A percentile compares a stretch with the other conserved stretches of the same genome.
Conservation (phyloP, 2,797 vertebrate genomes). For the Rhynchonycteris naso region DNA sequence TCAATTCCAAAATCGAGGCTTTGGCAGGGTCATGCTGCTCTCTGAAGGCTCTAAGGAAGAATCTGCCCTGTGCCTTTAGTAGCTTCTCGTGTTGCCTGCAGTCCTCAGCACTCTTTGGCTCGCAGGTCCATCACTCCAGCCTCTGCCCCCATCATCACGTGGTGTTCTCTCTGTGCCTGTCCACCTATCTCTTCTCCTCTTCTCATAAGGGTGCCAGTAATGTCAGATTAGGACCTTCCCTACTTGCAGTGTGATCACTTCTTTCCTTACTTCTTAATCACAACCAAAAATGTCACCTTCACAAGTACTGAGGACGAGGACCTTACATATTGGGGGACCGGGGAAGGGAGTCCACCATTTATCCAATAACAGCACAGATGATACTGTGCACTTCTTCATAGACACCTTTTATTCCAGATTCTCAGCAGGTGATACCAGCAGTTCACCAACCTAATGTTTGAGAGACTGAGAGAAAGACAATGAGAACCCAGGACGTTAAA, state of each 20-base stretch:
- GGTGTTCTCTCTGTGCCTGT: too few species aligned
- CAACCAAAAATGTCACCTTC: background rate
- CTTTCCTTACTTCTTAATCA: background rate
- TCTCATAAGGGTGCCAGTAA: background rate
- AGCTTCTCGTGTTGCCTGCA: background rate
- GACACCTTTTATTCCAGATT: background rate
- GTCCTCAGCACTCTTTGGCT: background rate
- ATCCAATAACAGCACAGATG: background rate
- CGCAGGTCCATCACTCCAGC: background rate
- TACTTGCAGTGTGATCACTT: background rate
- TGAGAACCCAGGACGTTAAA: slow-evolving; percentile 67
- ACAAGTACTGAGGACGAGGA: background rate
- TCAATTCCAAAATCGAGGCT: background rate
- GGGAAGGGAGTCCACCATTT: too few species aligned
- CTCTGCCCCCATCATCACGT: too few species aligned
- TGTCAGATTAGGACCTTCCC: background rate
- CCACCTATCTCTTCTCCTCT: background rate
- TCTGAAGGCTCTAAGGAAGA: background rate
- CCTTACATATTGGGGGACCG: too few species aligned
- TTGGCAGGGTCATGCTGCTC: background rate
- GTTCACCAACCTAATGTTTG: slow-evolving; percentile 61
- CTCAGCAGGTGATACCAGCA: slow-evolving; percentile 62
- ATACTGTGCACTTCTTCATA: accelerated
- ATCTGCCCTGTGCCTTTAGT: background rate
- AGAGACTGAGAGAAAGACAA: slow-evolving; percentile 68